A percentile compares a stretch with the other conserved stretches of the same genome.
phyloP scores from a whole-genome alignment of 2,888 invertebrate species.

The Pyrgus malvae region DNA sequence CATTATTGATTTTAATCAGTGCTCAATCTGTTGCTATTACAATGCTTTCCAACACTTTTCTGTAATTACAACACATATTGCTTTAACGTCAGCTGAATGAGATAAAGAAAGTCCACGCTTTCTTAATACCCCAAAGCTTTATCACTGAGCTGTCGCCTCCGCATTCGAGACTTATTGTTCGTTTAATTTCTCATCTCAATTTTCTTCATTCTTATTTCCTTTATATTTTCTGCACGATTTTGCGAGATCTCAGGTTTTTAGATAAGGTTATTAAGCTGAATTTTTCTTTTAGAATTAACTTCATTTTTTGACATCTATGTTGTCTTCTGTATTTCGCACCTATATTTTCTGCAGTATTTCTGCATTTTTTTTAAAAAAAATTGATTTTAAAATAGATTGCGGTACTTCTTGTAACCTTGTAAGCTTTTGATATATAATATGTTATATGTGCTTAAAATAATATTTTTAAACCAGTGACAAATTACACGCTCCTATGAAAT shows the following conservation, averaged over 20 bases:
- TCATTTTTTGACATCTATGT: no score
- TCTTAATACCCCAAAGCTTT: slow-evolving; percentile 13
- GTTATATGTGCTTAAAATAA: no score
- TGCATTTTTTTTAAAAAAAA: no score
- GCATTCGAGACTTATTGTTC: slow-evolving; percentile 17
- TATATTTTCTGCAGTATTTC: no score
- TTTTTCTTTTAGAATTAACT: no score
- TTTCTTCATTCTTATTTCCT: neutral
- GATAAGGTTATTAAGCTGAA: no score
- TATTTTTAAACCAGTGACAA: no score
- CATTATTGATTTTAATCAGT: neutral
- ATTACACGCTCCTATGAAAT: no score
- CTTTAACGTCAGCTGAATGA: neutral
- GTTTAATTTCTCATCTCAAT: slow-evolving; percentile 20
- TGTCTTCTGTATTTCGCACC: no score
- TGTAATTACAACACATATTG: slow-evolving; percentile 1
- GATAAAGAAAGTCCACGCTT: slow-evolving; percentile 12
- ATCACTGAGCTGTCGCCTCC: slow-evolving; percentile 4
- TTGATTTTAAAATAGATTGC: no score
- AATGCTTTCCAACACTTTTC: neutral
- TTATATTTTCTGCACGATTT: neutral
- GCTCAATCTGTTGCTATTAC: neutral
- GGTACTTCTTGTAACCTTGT: no score
- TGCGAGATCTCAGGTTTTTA: neutral
- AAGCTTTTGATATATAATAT: no score